Percentiles rank a stretch among this genome's conserved stretches.
These are phyloP conservation scores for Gastrophryne carolinensis DNA, from an alignment of 2,797 vertebrate genomes.

Conservation along the genomic window DNA sequence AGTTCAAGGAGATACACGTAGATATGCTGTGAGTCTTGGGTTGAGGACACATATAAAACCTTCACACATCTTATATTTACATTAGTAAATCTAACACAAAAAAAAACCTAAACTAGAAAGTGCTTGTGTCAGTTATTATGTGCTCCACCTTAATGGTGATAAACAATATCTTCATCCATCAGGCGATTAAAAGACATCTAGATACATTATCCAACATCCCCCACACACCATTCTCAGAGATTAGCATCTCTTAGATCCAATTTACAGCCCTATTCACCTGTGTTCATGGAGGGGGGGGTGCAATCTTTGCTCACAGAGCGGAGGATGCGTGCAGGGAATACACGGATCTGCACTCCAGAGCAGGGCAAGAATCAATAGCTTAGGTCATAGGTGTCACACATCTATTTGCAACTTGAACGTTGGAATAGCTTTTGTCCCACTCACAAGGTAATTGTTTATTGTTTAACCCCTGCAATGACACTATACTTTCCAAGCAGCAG, in stretches of 20 bases:
- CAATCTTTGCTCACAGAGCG: background rate
- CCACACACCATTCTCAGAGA: constrained; percentile 1
- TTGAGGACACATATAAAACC: no score
- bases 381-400: constrained; percentile 34
- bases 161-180: background rate
- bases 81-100: no score
- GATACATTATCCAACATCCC: background rate
- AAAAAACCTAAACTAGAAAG: no score
- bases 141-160: background rate
- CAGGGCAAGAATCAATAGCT: constrained; percentile 29
- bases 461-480: no score
- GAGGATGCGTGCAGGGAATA: background rate
- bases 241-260: constrained; percentile 2
- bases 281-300: background rate
- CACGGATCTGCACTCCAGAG: constrained; percentile 15
- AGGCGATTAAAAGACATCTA: background rate
- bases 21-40: no score
- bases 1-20: no score
- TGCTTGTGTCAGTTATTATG: background rate
- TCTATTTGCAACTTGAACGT: constrained; percentile 8
- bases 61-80: no score
- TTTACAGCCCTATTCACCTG: background rate
- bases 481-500: no score
- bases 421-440: background rate
- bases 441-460: background rate